phyloP scores from a whole-genome alignment of 2,113 vertebrate species.

The Hypomesus transpacificus region DNA sequence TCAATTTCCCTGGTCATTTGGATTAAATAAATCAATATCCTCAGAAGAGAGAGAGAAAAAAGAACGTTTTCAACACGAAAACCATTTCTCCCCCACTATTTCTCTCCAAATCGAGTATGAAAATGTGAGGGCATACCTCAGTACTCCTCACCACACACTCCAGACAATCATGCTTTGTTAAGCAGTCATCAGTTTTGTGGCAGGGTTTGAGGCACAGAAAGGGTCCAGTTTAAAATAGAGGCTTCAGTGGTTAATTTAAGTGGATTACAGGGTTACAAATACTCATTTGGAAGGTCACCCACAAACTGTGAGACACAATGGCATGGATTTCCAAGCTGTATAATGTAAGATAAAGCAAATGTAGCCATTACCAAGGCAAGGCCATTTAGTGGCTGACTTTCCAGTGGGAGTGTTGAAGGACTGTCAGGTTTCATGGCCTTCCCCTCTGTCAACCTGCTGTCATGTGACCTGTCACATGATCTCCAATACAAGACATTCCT shows the following conservation, averaged over 20 bases:
- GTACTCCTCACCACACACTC: slow-evolving; percentile 7
- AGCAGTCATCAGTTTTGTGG: slow-evolving; percentile 37
- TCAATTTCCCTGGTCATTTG: slow-evolving; percentile 60
- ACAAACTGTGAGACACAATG: slow-evolving; percentile 48
- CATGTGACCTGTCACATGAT: background rate
- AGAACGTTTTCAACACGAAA: slow-evolving; percentile 29
- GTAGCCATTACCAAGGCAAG: slow-evolving; percentile 32
- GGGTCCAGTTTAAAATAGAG: slow-evolving; percentile 32
- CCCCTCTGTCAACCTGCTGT: slow-evolving; percentile 7
- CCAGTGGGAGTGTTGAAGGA: slow-evolving; percentile 32
- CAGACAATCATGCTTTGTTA: slow-evolving; percentile 12
- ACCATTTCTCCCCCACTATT: slow-evolving; percentile 19
- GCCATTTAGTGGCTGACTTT: slow-evolving; percentile 38
- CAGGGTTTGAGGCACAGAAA: slow-evolving; percentile 21
- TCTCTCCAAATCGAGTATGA: slow-evolving; percentile 11
- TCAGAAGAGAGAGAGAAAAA: slow-evolving; percentile 24
- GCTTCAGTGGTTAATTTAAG: slow-evolving; percentile 52
- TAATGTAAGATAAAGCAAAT: slow-evolving; percentile 45
- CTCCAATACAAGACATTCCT: background rate
- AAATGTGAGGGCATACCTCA: slow-evolving; percentile 15
- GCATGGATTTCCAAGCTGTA: slow-evolving; percentile 38
- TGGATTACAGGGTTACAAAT: slow-evolving; percentile 54
- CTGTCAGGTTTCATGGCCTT: slow-evolving; percentile 4
- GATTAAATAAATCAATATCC: slow-evolving; percentile 62
- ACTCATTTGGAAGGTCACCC: slow-evolving; percentile 50